Evolutionary conservation across 2,888 invertebrate species (phyloP), one percentile per base, ranked within the genome.

Genomic region (Heliconius charithonia): DNA sequence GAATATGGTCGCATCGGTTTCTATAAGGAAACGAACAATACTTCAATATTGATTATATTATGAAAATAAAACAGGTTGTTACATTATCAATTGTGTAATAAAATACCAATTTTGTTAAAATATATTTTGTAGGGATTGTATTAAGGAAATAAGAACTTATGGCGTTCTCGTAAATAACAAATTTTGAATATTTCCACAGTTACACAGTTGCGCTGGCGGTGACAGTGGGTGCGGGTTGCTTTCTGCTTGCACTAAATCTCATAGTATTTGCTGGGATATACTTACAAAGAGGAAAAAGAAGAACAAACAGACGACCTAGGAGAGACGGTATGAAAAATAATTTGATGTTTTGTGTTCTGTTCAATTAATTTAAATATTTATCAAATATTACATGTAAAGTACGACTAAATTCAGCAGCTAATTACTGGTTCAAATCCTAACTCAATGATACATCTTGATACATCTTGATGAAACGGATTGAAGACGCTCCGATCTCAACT

Each of bases 161-260:
- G 3, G 12, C 6, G 4, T 25, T 41, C 2, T 19, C 32, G 22
- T 25, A n/a, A 25, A 41, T 25, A 29, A n/a, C 56, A 51, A 63
- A 10, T 41, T 41, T 9, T 12, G 16, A 37, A 25, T 37, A 41
- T 41, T 62, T 70, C 0, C 29, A 29, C 32, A 97, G 97, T 85
- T 97, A 97, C 86, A 97, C 97, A 4, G 97, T 97, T 67, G 97
- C 97, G 4, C 93, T 97, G 74, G 97, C 97, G 0, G 97, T 97
- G 82, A 97, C 97, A 6, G 97, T 97, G 13, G 97, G 97, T 13
- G 96, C 97, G 2, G 97, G 97, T 22, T 97, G 97, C 88, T 96
- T 97, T 83, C 95, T 97, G 45, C 91, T 97, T 32, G 96, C 97
- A 3, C 94, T 97, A 37, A 97, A 97, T 89, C 96, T 97, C 93